These are phyloP conservation scores for Apodemia mormo DNA, from an alignment of 2,888 invertebrate species.

Conservation along the genomic window DNA sequence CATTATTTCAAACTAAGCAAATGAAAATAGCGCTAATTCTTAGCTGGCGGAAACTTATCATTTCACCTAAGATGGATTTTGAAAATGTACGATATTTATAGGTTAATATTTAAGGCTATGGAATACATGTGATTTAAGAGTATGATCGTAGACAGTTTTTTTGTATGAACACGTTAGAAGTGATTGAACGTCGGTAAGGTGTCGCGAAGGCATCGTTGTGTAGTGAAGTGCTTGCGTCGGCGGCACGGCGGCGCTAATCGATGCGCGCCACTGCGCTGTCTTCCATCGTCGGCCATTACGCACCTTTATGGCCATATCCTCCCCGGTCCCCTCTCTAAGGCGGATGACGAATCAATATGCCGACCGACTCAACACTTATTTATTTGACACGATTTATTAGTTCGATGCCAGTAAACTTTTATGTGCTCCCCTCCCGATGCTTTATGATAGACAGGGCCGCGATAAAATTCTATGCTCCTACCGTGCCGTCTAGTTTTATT, in stretches of 20 bases:
- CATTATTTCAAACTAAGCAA: no score
- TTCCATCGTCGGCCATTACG: slow-evolving; percentile 87
- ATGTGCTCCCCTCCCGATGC: slow-evolving; percentile 67
- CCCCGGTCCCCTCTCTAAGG: slow-evolving; percentile 59
- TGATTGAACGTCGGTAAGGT: slow-evolving; percentile 27
- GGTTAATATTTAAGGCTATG: not conserved
- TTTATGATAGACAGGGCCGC: slow-evolving; percentile 74
- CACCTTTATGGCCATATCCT: slow-evolving; percentile 85
- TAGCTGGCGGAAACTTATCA: no score
- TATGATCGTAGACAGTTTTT: not conserved
- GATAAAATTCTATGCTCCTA: slow-evolving; percentile 74
- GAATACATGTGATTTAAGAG: not conserved
- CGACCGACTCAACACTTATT: slow-evolving; percentile 82
- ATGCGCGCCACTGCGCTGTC: slow-evolving; percentile 86
- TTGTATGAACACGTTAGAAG: not conserved
- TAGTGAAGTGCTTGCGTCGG: slow-evolving; percentile 60
- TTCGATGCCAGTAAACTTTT: slow-evolving; percentile 80
- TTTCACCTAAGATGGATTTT: no score
- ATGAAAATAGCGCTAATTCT: no score
- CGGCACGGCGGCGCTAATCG: slow-evolving; percentile 84
- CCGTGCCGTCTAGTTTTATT: slow-evolving; percentile 66
- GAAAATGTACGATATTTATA: no score
- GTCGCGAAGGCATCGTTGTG: slow-evolving; percentile 37
- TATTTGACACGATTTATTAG: slow-evolving; percentile 82
- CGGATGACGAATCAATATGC: slow-evolving; percentile 82